These are phyloP conservation scores for Perizoma affinitatum DNA, from an alignment of 2,888 invertebrate genomes.

Conservation along the genomic window DNA sequence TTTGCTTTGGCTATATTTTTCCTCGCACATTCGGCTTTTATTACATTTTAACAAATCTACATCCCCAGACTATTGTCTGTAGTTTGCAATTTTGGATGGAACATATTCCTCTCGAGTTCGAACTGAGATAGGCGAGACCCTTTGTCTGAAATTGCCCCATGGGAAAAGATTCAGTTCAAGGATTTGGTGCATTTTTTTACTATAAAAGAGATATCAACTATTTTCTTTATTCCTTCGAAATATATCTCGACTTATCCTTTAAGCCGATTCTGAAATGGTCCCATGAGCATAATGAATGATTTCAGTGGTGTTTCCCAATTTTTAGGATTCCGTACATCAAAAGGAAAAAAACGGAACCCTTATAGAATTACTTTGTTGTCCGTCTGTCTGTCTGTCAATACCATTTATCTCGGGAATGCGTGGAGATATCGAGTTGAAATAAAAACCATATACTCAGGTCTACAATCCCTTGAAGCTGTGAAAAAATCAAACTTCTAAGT, in stretches of 20 bases:
- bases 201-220: slow-evolving; percentile 7
- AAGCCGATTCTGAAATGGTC: not conserved
- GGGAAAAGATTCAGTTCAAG: slow-evolving; percentile 8
- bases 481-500: too few species aligned
- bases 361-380: too few species aligned
- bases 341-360: too few species aligned
- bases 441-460: too few species aligned
- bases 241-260: not conserved
- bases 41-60: slow-evolving; percentile 19
- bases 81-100: slow-evolving; percentile 12
- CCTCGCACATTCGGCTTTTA: slow-evolving; percentile 18
- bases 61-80: slow-evolving; percentile 23
- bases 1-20: slow-evolving; percentile 14
- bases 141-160: slow-evolving; percentile 18
- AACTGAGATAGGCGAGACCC: slow-evolving; percentile 8
- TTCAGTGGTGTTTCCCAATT: not conserved
- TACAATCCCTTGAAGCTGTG: too few species aligned
- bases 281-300: not conserved
- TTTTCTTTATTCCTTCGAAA: slow-evolving; percentile 11
- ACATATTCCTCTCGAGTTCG: slow-evolving; percentile 21
- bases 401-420: too few species aligned
- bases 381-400: too few species aligned
- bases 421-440: too few species aligned
- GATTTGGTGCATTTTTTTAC: slow-evolving; percentile 5
- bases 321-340: too few species aligned